Base-by-base conservation (phyloP, 2,797 vertebrate species). In the Hoplostethus mediterraneus region DNA sequence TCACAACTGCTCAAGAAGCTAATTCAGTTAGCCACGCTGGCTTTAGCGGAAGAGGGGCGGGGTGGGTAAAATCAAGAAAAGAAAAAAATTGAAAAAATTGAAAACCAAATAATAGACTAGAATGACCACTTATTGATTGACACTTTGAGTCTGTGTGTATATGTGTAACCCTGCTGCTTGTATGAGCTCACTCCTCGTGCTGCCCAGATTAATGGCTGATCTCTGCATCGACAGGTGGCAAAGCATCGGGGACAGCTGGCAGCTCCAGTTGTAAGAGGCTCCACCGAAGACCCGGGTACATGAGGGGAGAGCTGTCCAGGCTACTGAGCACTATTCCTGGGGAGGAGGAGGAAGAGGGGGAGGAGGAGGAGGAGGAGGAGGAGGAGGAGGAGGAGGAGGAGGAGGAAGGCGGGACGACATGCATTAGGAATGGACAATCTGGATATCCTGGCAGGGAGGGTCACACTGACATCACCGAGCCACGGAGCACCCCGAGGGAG, bases 231-330 rank as follows among this genome's bases (percentile, higher is more conserved):
- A 86, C 93, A 95, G 95, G 91, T 93, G 92, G 88, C 89, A 85
- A 71, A 75, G 90, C 87, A 45, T 81, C 90, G 4, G 85, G 63
- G 61, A 57, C 89, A 58, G 83, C 83, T 48, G 83, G 70, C 2
- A 83, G 44, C 11, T 79, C 75, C 48, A 69, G 79, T 51, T 80
- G n/a, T 72, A 95, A 93, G 90, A 94, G 93, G 73, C 87, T 94
- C 84, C 89, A 93, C 70, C 92, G 82, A 79, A 92, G 92, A 73
- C 96, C 95, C 0, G 96, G 95, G 44, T 95, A 96, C 87, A 89
- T 96, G 96, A 94, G 95, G 81, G 82, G 85, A 31, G 85, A 94
- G 47, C 87, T 86, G 58, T 73, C 87, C 82, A 80, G 60, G 5
- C 79, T 74, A 74, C 80, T 83, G 63, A 63, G 82, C 60, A 73